Evolutionary conservation across 1,140 invertebrate species (phyloP).

Genomic region (Cydia pomonella): DNA sequence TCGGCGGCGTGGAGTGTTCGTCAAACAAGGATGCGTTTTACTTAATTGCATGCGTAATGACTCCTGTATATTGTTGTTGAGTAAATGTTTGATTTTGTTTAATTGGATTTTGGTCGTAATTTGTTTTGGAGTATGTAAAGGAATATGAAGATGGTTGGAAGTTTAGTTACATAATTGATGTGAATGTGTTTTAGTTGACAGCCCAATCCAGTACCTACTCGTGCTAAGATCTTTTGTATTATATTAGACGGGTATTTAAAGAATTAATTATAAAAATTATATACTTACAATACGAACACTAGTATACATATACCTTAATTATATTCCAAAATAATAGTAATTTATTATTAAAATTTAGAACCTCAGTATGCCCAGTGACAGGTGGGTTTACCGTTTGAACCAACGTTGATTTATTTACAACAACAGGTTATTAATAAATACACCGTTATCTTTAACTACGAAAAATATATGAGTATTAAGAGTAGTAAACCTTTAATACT

Average conservation of each 20-base stretch:
- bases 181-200: background rate
- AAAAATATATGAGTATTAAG: conserved; percentile 40
- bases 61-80: conserved; percentile 11
- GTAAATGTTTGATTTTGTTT: conserved; percentile 32
- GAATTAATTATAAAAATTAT: too few relatives aligned
- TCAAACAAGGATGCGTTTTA: conserved; percentile 69
- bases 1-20: conserved; percentile 53
- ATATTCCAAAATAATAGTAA: too few relatives aligned
- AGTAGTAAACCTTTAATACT: too few relatives aligned
- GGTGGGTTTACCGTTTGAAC: too few relatives aligned
- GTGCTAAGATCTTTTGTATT: too few relatives aligned
- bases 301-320: too few relatives aligned
- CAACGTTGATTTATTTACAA: too few relatives aligned
- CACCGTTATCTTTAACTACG: conserved; percentile 43
- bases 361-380: too few relatives aligned
- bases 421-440: conserved; percentile 48
- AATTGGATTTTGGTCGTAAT: conserved; percentile 23
- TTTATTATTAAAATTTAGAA: too few relatives aligned
- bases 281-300: too few relatives aligned
- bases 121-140: conserved; percentile 5
- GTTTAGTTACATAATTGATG: background rate
- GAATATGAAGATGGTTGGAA: background rate
- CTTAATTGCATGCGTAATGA: conserved; percentile 76
- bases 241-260: too few relatives aligned
- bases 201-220: too few relatives aligned